Percentiles rank a stretch among this genome's conserved stretches.
Conservation (phyloP, 2,888 invertebrate species). For the Sepiola atlantica region DNA sequence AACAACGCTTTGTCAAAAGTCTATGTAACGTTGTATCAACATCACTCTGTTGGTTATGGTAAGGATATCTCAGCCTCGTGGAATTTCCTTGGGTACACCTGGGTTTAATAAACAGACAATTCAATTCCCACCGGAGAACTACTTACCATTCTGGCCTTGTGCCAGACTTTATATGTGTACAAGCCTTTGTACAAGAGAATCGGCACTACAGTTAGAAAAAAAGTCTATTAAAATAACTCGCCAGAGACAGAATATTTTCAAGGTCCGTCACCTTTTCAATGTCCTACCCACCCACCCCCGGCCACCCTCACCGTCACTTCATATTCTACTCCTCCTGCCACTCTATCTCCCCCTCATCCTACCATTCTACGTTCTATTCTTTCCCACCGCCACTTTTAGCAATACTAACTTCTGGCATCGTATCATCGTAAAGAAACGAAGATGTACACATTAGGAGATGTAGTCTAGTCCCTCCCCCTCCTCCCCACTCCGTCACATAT, state of each 20-base stretch:
- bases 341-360: not conserved
- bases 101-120: no score
- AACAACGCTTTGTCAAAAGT: no score
- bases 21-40: no score
- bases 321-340: not conserved
- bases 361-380: not conserved
- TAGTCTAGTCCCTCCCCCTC: not conserved
- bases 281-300: not conserved
- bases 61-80: no score
- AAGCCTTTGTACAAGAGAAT: not conserved
- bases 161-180: no score
- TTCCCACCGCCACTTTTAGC: not conserved
- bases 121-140: no score
- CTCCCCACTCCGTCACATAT: no score
- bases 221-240: not conserved
- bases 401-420: not conserved
- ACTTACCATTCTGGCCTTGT: no score
- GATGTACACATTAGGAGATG: slow-evolving; percentile 22
- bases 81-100: no score
- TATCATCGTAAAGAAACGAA: not conserved
- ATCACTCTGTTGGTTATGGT: no score
- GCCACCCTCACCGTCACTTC: no score
- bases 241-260: not conserved
- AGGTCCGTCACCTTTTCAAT: not conserved
- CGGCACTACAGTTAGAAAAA: not conserved